Evolutionary conservation across 2,113 vertebrate species (phyloP).

Genomic region (Panthera uncia): DNA sequence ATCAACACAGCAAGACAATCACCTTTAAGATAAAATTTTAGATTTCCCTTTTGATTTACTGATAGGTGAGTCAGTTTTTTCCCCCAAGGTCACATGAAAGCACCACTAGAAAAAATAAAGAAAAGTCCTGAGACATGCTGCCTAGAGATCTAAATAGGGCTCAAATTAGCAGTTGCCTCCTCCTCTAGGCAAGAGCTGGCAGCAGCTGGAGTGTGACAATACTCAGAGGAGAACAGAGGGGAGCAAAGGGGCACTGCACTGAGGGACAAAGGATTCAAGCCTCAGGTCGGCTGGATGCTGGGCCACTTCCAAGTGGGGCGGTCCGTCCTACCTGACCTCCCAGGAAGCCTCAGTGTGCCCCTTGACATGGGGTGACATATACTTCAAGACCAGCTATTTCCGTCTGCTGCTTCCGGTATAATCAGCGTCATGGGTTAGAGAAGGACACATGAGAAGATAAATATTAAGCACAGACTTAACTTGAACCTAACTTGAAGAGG

Average conservation of each 20-base stretch:
- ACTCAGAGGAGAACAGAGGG: not conserved
- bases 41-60: not conserved
- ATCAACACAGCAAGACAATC: not conserved
- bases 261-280: accelerated
- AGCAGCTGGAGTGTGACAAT: not conserved
- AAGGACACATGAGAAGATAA: not conserved
- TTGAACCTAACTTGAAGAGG: not conserved
- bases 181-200: conserved; percentile 9
- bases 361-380: accelerated
- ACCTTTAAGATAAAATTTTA: not conserved
- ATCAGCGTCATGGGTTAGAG: too few species aligned
- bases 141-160: conserved; percentile 38
- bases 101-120: not conserved
- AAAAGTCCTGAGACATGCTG: not conserved
- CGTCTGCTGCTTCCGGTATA: not conserved
- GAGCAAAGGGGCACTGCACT: accelerated
- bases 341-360: not conserved
- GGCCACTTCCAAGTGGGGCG: not conserved
- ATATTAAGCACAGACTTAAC: not conserved
- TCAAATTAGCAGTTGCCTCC: conserved; percentile 60
- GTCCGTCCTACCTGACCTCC: too few species aligned
- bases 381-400: not conserved
- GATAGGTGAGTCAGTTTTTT: not conserved
- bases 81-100: conserved; percentile 32
- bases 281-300: not conserved